These are phyloP conservation scores for Muscicapa comitata DNA, from an alignment of 2,797 vertebrate species.

Conservation along the genomic window DNA sequence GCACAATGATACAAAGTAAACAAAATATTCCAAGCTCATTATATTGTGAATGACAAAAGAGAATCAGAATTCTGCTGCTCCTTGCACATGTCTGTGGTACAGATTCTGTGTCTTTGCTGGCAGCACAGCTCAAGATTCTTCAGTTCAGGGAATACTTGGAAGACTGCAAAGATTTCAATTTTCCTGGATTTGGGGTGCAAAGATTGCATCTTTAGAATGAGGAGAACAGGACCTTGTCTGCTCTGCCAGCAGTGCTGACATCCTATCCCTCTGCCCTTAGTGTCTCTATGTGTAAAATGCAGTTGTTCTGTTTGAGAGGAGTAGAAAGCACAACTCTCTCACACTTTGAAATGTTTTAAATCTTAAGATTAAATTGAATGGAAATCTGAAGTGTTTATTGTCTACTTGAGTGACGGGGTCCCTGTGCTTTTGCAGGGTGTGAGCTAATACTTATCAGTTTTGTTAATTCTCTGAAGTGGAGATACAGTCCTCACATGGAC, in stretches of 20 bases:
- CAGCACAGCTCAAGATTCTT: neutral
- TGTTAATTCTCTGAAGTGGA: neutral
- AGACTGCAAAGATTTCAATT: neutral
- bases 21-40: neutral
- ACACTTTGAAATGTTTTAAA: neutral
- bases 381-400: neutral
- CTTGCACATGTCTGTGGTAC: neutral
- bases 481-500: neutral
- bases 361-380: neutral
- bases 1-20: constrained; percentile 22
- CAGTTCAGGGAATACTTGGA: neutral
- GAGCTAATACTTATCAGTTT: neutral
- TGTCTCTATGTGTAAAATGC: neutral
- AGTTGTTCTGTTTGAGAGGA: neutral
- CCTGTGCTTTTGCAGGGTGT: neutral
- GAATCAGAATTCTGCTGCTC: neutral
- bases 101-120: neutral
- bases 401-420: neutral
- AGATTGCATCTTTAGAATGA: neutral
- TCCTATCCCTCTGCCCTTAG: neutral
- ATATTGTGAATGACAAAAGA: constrained; percentile 26
- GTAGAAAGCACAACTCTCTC: neutral
- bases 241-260: neutral
- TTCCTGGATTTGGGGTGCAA: neutral
- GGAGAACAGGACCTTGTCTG: neutral